Evolutionary conservation across 2,888 invertebrate species (phyloP).

Genomic region (Therioaphis trifolii): DNA sequence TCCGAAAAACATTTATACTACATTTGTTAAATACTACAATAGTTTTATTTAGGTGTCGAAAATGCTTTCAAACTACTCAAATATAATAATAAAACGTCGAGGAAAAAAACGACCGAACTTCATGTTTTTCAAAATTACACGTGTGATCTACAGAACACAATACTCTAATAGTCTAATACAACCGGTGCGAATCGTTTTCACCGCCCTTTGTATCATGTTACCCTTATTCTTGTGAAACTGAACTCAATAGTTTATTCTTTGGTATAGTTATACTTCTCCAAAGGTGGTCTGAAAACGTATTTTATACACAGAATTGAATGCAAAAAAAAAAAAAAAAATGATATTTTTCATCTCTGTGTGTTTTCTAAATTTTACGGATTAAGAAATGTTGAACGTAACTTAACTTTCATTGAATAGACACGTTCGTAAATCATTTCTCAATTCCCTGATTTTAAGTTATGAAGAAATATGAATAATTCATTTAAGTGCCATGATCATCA

Average conservation of each 20-base stretch:
- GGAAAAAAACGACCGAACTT: constrained; percentile 1
- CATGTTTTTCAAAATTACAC: constrained; percentile 13
- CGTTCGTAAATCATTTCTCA: too few relatives aligned
- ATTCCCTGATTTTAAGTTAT: too few relatives aligned
- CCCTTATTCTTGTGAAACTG: not conserved
- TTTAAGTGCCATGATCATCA: too few relatives aligned
- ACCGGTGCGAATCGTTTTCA: constrained; percentile 24
- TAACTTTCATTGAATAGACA: too few relatives aligned
- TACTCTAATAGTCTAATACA: not conserved
- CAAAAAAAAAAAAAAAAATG: not conserved
- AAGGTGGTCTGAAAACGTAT: constrained; percentile 8
- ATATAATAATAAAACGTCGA: not conserved
- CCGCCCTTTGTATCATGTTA: not conserved
- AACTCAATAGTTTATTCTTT: constrained; percentile 17
- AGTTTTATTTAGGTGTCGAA: not conserved
- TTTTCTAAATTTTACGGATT: too few relatives aligned
- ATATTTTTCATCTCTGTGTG: too few relatives aligned
- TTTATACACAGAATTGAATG: not conserved
- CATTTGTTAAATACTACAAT: too few relatives aligned
- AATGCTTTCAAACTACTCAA: not conserved
- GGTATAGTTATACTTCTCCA: not conserved
- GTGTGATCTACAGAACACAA: not conserved
- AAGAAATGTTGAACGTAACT: too few relatives aligned
- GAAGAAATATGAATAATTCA: too few relatives aligned
- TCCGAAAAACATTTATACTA: too few relatives aligned